Conservation (phyloP, 2,797 vertebrate genomes). For the Galago senegalensis region DNA sequence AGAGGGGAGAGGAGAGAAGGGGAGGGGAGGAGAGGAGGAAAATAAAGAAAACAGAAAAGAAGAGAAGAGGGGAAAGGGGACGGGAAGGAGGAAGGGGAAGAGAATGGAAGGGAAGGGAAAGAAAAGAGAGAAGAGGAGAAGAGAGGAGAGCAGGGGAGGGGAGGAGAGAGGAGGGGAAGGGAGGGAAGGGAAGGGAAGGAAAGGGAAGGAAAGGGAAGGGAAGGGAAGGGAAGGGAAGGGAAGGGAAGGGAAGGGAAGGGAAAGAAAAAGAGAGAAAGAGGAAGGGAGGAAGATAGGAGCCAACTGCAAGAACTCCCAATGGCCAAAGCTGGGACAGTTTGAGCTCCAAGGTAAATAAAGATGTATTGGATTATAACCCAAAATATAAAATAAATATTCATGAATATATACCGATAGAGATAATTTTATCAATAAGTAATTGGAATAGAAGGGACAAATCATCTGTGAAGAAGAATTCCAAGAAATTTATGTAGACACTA, state of each 20-base stretch:
- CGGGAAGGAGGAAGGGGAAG: too few relatives aligned
- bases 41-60: too few relatives aligned
- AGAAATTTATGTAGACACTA: not conserved
- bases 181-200: not conserved
- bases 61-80: not conserved
- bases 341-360: not conserved
- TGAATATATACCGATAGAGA: not conserved
- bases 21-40: too few relatives aligned
- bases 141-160: too few relatives aligned
- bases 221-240: too few relatives aligned
- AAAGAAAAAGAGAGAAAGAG: accelerated
- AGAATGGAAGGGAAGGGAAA: too few relatives aligned
- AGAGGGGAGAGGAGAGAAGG: too few relatives aligned
- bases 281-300: not conserved
- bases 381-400: not conserved
- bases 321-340: not conserved
- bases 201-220: too few relatives aligned
- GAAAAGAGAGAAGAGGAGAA: not conserved
- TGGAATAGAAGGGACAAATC: not conserved
- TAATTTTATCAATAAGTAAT: not conserved
- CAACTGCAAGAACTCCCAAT: not conserved
- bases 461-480: not conserved
- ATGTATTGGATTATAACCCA: not conserved
- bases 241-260: accelerated
- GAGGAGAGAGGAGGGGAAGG: not conserved